These are phyloP conservation scores for Dysidea cf. avara DNA, from an alignment of 37 sponge, comb jelly and placozoan species.

Conservation along the genomic window DNA sequence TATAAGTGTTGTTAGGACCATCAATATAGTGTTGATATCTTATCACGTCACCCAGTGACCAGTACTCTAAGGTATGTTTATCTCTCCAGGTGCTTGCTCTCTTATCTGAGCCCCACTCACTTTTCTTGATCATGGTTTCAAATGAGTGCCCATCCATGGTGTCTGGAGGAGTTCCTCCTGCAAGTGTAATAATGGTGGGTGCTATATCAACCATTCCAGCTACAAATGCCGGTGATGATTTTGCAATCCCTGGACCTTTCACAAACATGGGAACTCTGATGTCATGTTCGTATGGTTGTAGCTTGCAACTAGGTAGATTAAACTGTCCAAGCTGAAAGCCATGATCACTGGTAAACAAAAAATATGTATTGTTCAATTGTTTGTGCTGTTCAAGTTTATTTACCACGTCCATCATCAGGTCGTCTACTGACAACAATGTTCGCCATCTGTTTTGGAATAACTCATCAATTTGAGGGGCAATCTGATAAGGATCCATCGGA, in stretches of 20 bases:
- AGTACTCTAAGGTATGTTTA: conserved; percentile 30
- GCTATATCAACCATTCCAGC: conserved; percentile 74
- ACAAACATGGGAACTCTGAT: conserved; percentile 63
- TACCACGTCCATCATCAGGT: conserved; percentile 53
- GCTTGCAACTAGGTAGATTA: conserved; percentile 65
- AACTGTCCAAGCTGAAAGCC: conserved; percentile 83
- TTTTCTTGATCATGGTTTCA: conserved; percentile 10
- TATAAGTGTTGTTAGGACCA: conserved; percentile 47
- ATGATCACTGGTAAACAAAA: conserved; percentile 81
- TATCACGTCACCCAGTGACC: conserved; percentile 34
- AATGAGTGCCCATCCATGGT: conserved; percentile 76
- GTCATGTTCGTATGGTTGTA: conserved; percentile 77
- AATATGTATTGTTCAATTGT: conserved; percentile 55
- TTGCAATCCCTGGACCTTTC: conserved; percentile 52
- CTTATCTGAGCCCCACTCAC: no score
- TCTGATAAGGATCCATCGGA: conserved; percentile 14
- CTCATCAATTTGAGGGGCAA: conserved; percentile 31
- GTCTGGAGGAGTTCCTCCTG: conserved; percentile 36
- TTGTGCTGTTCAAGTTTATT: conserved; percentile 8
- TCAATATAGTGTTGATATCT: conserved; percentile 36
- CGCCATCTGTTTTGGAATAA: conserved; percentile 69
- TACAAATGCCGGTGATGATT: conserved; percentile 26
- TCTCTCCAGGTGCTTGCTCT: no score
- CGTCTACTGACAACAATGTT: conserved; percentile 79
- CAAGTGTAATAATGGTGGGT: conserved; percentile 61